Conservation (phyloP, 2,113 vertebrate species). For the Herpailurus yagouaroundi region DNA sequence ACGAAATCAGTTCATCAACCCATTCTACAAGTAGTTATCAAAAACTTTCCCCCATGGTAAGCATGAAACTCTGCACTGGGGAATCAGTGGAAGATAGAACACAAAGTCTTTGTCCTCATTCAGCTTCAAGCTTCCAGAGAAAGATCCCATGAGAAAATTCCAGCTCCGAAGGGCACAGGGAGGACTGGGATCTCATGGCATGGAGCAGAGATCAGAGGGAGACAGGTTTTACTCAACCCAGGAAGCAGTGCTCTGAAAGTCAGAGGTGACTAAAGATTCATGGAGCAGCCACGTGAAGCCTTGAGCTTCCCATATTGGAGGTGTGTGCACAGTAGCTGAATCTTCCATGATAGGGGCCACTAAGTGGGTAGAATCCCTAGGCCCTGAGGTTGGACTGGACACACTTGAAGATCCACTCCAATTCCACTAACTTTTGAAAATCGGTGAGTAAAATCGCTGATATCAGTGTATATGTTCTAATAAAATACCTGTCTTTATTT, state of each 20-base stretch:
- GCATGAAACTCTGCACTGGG: neutral
- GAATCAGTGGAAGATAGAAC: neutral
- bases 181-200: rapidly evolving
- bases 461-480: neutral
- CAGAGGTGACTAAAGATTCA: neutral
- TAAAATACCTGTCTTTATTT: neutral
- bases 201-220: neutral
- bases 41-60: neutral
- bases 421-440: neutral
- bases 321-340: no score
- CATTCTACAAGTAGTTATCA: neutral
- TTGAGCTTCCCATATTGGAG: rapidly evolving
- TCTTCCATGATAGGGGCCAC: rapidly evolving
- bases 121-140: neutral
- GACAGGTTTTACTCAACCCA: rapidly evolving
- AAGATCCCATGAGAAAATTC: neutral
- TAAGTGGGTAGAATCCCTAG: no score
- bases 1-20: neutral
- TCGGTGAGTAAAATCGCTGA: no score
- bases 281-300: rapidly evolving
- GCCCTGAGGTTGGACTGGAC: neutral
- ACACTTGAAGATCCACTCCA: neutral
- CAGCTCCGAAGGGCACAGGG: neutral
- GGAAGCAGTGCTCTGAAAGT: neutral
- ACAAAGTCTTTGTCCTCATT: neutral